A percentile compares a stretch with the other conserved stretches of the same genome.
Evolutionary conservation across 64 coral and sea anemone genomes (phyloP).

Genomic region (Stylophora pistillata): DNA sequence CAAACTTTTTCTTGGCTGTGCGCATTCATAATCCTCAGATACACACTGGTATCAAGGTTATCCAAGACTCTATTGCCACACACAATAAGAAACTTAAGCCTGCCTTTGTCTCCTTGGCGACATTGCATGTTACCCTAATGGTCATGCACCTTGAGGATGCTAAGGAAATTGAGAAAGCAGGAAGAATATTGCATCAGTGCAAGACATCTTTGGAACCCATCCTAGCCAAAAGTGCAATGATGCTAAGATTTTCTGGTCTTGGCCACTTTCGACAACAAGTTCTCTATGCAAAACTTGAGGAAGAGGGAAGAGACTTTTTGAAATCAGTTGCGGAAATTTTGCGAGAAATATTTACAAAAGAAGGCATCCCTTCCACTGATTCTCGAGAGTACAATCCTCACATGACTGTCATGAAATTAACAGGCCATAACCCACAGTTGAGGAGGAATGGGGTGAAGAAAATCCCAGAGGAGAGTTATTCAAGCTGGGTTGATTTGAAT

Average conservation of each 20-base stretch:
- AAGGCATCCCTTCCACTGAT: slow-evolving; percentile 79
- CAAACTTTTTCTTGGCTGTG: slow-evolving; percentile 93
- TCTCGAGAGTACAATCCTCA: slow-evolving; percentile 75
- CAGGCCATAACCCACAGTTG: slow-evolving; percentile 49
- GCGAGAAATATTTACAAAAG: slow-evolving; percentile 55
- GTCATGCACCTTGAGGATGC: slow-evolving; percentile 80
- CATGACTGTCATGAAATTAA: slow-evolving; percentile 89
- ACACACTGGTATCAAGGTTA: slow-evolving; percentile 58
- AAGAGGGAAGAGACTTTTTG: slow-evolving; percentile 43
- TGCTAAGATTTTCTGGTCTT: slow-evolving; percentile 78
- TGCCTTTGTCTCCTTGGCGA: slow-evolving; percentile 76
- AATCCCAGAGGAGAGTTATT: slow-evolving; percentile 79
- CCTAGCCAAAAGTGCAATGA: slow-evolving; percentile 15
- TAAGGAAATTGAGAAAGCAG: slow-evolving; percentile 65
- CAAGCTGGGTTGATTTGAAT: slow-evolving; percentile 45
- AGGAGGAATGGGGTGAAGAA: slow-evolving; percentile 79
- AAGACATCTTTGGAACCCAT: slow-evolving; percentile 29
- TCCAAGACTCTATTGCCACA: slow-evolving; percentile 75
- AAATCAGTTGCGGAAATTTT: slow-evolving; percentile 59
- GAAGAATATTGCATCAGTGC: slow-evolving; percentile 53
- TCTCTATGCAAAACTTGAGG: slow-evolving; percentile 74
- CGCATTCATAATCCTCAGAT: slow-evolving; percentile 83
- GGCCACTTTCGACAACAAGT: slow-evolving; percentile 87
- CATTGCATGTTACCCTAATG: slow-evolving; percentile 87
- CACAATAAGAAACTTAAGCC: slow-evolving; percentile 64